A percentile compares a stretch with the other conserved stretches of the same genome.
Evolutionary conservation across 1,140 invertebrate species (phyloP).

Genomic region (Diprion similis): DNA sequence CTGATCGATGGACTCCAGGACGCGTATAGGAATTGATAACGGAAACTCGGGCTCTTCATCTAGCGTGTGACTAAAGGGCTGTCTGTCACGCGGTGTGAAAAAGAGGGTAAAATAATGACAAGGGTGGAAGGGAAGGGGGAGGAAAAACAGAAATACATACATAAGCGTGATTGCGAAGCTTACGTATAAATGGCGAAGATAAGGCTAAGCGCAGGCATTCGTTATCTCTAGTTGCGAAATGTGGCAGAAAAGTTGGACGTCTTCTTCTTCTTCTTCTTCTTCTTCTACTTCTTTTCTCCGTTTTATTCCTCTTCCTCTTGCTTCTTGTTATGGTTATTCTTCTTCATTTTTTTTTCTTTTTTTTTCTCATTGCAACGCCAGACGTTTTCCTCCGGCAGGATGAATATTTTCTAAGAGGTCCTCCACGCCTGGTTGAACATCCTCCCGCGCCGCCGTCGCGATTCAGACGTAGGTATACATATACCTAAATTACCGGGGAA

Average conservation of each 20-base stretch:
- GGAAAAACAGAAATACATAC: not conserved
- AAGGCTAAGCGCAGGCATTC: not conserved
- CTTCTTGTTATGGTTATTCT: not conserved
- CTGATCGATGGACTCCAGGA: not conserved
- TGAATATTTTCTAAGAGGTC: too few relatives aligned
- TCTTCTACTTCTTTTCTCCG: not conserved
- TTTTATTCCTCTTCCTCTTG: constrained; percentile 3
- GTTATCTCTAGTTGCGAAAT: not conserved
- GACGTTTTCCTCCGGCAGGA: too few relatives aligned
- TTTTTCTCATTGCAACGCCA: not conserved
- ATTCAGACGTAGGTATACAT: too few relatives aligned
- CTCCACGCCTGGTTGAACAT: too few relatives aligned
- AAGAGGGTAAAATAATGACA: too few relatives aligned
- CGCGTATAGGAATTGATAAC: not conserved
- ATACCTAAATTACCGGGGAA: too few relatives aligned
- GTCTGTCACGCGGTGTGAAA: not conserved
- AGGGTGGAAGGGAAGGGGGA: not conserved
- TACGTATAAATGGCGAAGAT: not conserved
- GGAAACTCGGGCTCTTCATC: not conserved
- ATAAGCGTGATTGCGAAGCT: not conserved
- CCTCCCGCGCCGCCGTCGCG: too few relatives aligned
- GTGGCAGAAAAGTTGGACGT: constrained; percentile 1
- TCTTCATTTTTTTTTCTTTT: not conserved
- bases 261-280: not conserved
- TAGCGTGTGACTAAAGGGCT: not conserved